Evolutionary conservation across 1,140 invertebrate species (phyloP), one percentile per base, ranked within the genome.

Genomic region (Drosophila ambigua): DNA sequence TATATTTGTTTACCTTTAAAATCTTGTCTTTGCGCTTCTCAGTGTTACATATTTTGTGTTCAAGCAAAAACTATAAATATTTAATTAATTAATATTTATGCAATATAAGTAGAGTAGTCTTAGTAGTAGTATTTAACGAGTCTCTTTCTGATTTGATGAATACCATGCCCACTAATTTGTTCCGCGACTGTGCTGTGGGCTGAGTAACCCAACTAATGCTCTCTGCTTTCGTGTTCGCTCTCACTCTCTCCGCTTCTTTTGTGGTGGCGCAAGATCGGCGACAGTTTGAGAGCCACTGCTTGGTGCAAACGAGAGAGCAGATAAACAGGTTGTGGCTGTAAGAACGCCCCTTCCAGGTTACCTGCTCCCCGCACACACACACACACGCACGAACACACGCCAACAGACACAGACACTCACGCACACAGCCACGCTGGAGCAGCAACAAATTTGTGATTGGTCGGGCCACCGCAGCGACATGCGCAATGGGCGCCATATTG

Each of bases 401-500:
- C 16, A 1, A 16, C 16, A 16, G 16, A 16, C 16, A 43, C n/a
- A 13, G 15, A 43, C 20, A 26, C 43, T 16, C 46, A 66, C 61
- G 31, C 49, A 48, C 46, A 50, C 44, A 51, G 23, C 8, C 23
- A 15, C 43, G 43, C 11, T 51, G 52, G 61, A 55, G 54, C 61
- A 65, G 72, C 51, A 77, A 73, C 85, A 85, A 79, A 41, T 15
- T 58, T 51, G 74, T 89, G 81, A 89, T 89, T 89, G 85, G 85
- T 74, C 80, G 73, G 73, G 62, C 35, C 43, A 50, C 23, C 23
- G 50, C 72, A 28, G n/a, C 58, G 77, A 60, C 85, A 78, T 89
- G 85, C 85, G 85, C 85, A 89, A 72, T 89, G 85, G 75, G 49
- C 85, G 85, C 85, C 85, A 89, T 89, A 76, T 87, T 85, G 63